Evolutionary conservation across 2,888 invertebrate genomes (phyloP), one percentile per base, ranked within the genome.

Genomic region (Drosophila borborema): DNA sequence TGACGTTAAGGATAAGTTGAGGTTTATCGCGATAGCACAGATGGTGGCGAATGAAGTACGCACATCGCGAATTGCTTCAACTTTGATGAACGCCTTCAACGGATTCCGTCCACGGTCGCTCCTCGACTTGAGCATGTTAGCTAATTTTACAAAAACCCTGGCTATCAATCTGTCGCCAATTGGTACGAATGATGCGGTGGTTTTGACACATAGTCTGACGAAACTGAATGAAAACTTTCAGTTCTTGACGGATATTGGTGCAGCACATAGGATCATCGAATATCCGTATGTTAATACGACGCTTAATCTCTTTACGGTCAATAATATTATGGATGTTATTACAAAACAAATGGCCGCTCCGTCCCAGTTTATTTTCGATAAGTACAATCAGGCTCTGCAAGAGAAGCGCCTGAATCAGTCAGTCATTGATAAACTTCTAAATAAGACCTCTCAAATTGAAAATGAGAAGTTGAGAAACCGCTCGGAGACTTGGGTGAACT

Each of bases 81-180:
- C 23, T 0, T 9, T 85, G 9, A 1, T 80, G 16, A 3, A 14
- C 0, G 45, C 55, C 0, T 60, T 60, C 6, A 14, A 53, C 0
- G 0, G 28, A 1, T 16, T 56, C 0, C 6, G 18, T 7, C 68
- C 64, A 4, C 1, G 8, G 1, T 41, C 64, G 1, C 1, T 56
- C 1, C 0, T 5, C 0, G 16, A 66, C 0, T 65, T 85, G 3
- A 72, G 77, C 9, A 64, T 60, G 8, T 2, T 82, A 38, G 72
- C 78, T 0, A 77, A 77, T 49, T 43, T 85, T 0, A 90, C 77
- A 3, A 18, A 28, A 2, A 82, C 74, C 5, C 14, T 90, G 12
- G 72, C 61, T 6, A 0, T 7, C 0, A 38, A n/a, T 0, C 9
- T 85, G 7, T n/a, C 59, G 5, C 80, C 83, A 4, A 64, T 70